Conservation (phyloP, 2,113 vertebrate genomes). For the Donacobius atricapilla region DNA sequence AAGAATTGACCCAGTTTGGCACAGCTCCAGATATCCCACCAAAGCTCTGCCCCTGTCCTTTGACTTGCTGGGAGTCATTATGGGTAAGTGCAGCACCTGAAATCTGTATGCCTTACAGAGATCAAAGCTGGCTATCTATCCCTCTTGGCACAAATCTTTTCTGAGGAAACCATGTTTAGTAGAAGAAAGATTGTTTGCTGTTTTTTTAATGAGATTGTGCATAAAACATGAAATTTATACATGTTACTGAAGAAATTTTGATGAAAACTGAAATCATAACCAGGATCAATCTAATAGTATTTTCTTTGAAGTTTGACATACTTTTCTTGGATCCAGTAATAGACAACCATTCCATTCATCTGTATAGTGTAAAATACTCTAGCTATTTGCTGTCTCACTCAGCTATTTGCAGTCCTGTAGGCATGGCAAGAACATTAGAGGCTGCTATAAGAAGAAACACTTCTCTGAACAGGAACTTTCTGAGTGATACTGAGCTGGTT, state of each 20-base stretch:
- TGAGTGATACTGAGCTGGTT: background rate
- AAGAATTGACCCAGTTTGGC: background rate
- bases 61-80: background rate
- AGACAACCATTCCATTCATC: background rate
- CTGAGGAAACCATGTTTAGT: background rate
- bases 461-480: background rate
- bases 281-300: background rate
- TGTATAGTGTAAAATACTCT: background rate
- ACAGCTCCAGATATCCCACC: background rate
- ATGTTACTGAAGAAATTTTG: background rate
- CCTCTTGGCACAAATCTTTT: background rate
- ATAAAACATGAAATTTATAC: background rate
- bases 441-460: background rate
- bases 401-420: background rate
- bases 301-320: background rate
- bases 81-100: background rate
- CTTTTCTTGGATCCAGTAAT: background rate
- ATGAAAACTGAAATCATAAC: background rate
- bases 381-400: background rate
- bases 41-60: background rate
- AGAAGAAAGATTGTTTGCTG: background rate
- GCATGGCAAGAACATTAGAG: background rate
- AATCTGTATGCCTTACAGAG: background rate
- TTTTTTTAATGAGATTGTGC: background rate
- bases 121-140: background rate